These are phyloP conservation scores for Perccottus glenii DNA, from an alignment of 2,113 vertebrate species.

Conservation along the genomic window DNA sequence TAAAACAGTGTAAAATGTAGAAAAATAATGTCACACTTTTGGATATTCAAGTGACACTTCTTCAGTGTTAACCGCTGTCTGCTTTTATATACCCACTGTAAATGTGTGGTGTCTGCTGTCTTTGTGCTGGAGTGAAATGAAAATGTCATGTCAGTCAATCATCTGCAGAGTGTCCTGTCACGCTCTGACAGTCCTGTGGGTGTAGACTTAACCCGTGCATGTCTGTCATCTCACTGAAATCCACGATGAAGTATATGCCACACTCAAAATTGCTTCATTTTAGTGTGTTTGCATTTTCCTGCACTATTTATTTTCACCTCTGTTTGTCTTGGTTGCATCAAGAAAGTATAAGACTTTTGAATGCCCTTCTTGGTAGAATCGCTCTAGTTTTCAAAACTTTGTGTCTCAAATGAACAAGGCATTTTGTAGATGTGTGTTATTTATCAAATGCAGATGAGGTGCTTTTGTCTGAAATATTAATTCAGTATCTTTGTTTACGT, in stretches of 20 bases:
- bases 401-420: not conserved
- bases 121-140: slow-evolving; percentile 9
- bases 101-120: not conserved
- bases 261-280: not conserved
- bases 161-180: slow-evolving; percentile 21
- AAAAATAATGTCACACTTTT: no score
- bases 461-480: not conserved
- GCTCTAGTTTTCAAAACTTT: not conserved
- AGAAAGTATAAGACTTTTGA: not conserved
- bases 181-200: slow-evolving; percentile 23
- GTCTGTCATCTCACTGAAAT: slow-evolving; percentile 23
- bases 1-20: no score
- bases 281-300: not conserved
- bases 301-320: slow-evolving; percentile 13
- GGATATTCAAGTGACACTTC: slow-evolving; percentile 3
- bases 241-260: not conserved
- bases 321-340: slow-evolving; percentile 3
- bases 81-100: not conserved
- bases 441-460: not conserved
- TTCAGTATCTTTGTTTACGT: slow-evolving; percentile 10
- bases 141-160: slow-evolving; percentile 42
- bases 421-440: not conserved
- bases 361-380: not conserved
- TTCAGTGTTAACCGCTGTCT: slow-evolving; percentile 2
- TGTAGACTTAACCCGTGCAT: not conserved